These are phyloP conservation scores for Marisa cornuarietis DNA, from an alignment of 1,140 invertebrate species.

Conservation along the genomic window DNA sequence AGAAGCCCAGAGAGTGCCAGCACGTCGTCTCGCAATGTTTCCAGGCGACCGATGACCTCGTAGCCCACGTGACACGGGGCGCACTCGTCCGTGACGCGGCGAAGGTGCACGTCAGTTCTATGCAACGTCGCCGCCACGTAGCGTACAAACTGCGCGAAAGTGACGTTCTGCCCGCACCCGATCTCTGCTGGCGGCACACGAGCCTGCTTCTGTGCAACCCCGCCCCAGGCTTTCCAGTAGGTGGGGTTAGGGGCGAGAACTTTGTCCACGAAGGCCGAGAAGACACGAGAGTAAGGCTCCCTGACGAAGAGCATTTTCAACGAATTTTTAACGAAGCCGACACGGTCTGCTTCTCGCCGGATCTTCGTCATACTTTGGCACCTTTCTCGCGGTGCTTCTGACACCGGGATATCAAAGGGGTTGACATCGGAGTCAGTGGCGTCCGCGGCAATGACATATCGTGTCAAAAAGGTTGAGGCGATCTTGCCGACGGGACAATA, in stretches of 20 bases:
- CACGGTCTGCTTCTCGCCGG: neutral
- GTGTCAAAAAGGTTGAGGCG: slow-evolving; percentile 27
- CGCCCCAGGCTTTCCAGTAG: slow-evolving; percentile 23
- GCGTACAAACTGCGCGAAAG: slow-evolving; percentile 19
- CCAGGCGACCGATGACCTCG: slow-evolving; percentile 19
- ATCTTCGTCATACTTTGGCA: neutral
- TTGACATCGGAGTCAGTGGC: slow-evolving; percentile 1
- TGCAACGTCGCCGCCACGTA: neutral
- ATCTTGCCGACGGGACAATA: slow-evolving; percentile 32
- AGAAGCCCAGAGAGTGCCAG: neutral
- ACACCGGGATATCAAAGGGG: slow-evolving; percentile 22
- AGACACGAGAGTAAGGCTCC: slow-evolving; percentile 24
- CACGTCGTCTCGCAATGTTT: slow-evolving; percentile 13
- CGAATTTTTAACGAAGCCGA: neutral
- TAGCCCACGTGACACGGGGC: neutral
- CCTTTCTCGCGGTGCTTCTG: neutral
- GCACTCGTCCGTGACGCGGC: neutral
- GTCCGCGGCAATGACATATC: slow-evolving; percentile 19
- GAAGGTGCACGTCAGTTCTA: slow-evolving; percentile 2
- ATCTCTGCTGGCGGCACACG: neutral
- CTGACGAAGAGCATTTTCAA: slow-evolving; percentile 20
- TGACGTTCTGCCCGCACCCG: neutral
- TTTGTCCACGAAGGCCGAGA: slow-evolving; percentile 28
- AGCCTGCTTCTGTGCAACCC: neutral
- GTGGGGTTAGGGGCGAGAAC: slow-evolving; percentile 20